These are phyloP conservation scores for Gymnobelideus leadbeateri DNA, from an alignment of 2,113 vertebrate genomes.

Conservation along the genomic window DNA sequence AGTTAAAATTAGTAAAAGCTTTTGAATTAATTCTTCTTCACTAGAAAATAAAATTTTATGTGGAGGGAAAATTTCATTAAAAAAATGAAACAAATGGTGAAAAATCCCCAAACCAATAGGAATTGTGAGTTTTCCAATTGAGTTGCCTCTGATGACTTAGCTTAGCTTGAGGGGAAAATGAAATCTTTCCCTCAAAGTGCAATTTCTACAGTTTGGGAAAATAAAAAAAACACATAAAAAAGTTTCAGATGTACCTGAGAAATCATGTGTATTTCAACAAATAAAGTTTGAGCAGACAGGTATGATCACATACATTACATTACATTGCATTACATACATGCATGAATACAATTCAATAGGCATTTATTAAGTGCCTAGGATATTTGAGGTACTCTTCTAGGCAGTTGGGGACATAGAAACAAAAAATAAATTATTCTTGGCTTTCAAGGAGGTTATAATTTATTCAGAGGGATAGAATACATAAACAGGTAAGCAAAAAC, in stretches of 20 bases:
- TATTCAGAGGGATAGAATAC: background rate
- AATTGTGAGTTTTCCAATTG: background rate
- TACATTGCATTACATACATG: no score
- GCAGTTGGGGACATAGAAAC: background rate
- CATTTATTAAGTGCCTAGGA: background rate
- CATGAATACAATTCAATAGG: background rate
- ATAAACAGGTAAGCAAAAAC: background rate
- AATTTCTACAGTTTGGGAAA: background rate
- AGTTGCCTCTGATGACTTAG: background rate
- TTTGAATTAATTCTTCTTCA: background rate
- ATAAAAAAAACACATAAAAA: background rate
- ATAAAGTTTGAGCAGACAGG: background rate
- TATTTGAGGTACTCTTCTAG: background rate
- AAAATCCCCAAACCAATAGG: background rate
- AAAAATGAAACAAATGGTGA: background rate
- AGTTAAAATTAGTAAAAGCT: background rate
- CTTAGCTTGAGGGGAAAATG: background rate
- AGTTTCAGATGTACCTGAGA: background rate
- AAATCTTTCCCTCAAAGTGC: background rate
- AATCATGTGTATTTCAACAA: background rate
- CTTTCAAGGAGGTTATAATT: background rate
- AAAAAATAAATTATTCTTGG: background rate
- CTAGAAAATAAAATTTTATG: background rate
- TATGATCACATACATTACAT: no score
- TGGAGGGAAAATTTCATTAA: background rate